Percentiles rank a stretch among this genome's conserved stretches.
phyloP scores from a whole-genome alignment of 2,113 vertebrate genomes.

The Casuarius casuarius region DNA sequence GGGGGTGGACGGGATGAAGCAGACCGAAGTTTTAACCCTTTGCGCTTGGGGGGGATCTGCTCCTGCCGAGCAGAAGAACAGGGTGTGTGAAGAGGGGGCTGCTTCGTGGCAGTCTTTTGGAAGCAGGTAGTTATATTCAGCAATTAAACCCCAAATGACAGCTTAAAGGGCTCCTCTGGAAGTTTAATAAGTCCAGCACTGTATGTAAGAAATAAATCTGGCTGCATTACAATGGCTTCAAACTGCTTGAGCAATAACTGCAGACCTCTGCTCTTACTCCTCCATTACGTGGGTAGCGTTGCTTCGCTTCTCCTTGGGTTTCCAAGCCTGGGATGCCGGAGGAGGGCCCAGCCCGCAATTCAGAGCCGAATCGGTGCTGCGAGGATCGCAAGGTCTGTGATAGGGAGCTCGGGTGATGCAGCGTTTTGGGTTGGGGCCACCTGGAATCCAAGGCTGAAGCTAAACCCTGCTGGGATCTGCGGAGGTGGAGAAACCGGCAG shows the following conservation, averaged over 20 bases:
- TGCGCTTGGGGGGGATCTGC: background rate
- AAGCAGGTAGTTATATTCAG: background rate
- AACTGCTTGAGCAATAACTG: background rate
- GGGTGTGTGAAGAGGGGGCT: background rate
- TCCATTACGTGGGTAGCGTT: background rate
- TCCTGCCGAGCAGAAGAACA: background rate
- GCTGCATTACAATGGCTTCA: background rate
- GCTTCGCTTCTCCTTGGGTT: background rate
- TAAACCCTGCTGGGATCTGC: background rate
- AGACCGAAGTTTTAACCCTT: conserved; percentile 28
- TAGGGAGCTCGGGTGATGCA: background rate
- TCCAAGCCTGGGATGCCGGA: background rate
- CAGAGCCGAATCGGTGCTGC: background rate
- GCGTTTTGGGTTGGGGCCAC: background rate
- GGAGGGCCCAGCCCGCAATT: background rate
- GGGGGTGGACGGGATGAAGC: background rate
- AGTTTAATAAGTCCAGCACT: background rate
- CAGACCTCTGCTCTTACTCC: background rate
- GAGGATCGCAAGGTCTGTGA: background rate
- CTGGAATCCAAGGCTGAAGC: background rate
- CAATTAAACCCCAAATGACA: background rate
- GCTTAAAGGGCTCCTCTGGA: background rate
- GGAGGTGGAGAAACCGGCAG: background rate
- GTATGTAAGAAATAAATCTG: conserved; percentile 14
- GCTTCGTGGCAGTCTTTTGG: background rate